Evolutionary conservation across 2,888 invertebrate genomes (phyloP), one percentile per base, ranked within the genome.

Genomic region (Microchrysa polita): DNA sequence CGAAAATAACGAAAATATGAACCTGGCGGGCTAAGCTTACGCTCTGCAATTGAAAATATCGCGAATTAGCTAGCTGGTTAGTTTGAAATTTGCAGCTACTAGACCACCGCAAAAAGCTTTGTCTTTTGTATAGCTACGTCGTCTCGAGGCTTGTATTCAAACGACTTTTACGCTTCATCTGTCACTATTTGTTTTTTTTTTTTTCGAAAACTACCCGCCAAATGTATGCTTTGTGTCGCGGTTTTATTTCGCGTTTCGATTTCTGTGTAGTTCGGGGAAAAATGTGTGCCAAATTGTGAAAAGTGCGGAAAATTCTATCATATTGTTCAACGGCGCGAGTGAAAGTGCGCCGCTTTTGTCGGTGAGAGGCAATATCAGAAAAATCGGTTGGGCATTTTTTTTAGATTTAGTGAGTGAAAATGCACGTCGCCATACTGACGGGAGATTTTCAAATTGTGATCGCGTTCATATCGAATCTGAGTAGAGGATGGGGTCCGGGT

Each of bases 1-100:
- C 55, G 40, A 67, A 67, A 72, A 69, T 69, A 69, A 55, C 16
- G 23, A 23, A n/a, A 67, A 20, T 23, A 67, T 53, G 53, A 67
- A 53, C 22, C 27, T 2, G 34, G 52, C 16, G 16, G 52, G n/a
- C 5, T 42, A 61, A 42, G 61, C 61, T 61, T 42, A 40, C 18
- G 61, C 52, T 53, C 52, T 23, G 10, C 52, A 52, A 18, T 34
- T 34, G 34, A 27, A 53, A 53, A 67, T 53, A 52, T 53, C 23
- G 27, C 27, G 27, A 67, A 67, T 67, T 67, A 67, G 67, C 53
- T 67, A 10, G 16, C 52, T n/a, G n/a, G n/a, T n/a, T n/a, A n/a
- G 7, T 34, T 34, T 7, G 27, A 34, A 7, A 53, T 27, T 67
- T 67, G 67, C 23, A n/a, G 53, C 34, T 44, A 4, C n/a, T 27